Evolutionary conservation across 2,888 invertebrate genomes (phyloP).

Genomic region (Thymelicus sylvestris): DNA sequence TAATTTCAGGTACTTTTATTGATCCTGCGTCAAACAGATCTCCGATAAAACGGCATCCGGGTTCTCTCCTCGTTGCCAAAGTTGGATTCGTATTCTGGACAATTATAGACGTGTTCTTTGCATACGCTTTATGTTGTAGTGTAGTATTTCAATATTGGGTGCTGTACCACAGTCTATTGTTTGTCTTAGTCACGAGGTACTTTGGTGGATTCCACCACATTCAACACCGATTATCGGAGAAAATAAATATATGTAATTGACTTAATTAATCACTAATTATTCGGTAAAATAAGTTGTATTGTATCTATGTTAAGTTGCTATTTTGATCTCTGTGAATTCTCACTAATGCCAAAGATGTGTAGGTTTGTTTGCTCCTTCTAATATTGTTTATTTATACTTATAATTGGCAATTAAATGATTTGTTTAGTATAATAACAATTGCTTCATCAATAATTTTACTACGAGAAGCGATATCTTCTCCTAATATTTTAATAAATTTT

Average conservation of each 20-base stretch:
- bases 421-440: too few species aligned
- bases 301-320: constrained; percentile 25
- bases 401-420: too few species aligned
- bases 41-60: constrained; percentile 56
- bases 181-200: constrained; percentile 81
- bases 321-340: constrained; percentile 44
- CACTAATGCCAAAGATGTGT: constrained; percentile 37
- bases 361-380: background rate
- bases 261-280: background rate
- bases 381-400: too few species aligned
- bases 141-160: constrained; percentile 82
- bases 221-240: constrained; percentile 78
- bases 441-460: too few species aligned
- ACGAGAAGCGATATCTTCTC: too few species aligned
- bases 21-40: constrained; percentile 60
- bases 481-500: too few species aligned
- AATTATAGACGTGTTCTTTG: constrained; percentile 76
- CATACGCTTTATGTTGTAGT: constrained; percentile 71
- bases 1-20: constrained; percentile 66
- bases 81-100: constrained; percentile 88
- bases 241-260: constrained; percentile 38
- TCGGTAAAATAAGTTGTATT: background rate
- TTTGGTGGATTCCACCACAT: constrained; percentile 86
- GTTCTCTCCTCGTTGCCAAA: constrained; percentile 60
- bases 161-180: constrained; percentile 79